phyloP scores from a whole-genome alignment of 1,140 invertebrate genomes.

The Limonius californicus region DNA sequence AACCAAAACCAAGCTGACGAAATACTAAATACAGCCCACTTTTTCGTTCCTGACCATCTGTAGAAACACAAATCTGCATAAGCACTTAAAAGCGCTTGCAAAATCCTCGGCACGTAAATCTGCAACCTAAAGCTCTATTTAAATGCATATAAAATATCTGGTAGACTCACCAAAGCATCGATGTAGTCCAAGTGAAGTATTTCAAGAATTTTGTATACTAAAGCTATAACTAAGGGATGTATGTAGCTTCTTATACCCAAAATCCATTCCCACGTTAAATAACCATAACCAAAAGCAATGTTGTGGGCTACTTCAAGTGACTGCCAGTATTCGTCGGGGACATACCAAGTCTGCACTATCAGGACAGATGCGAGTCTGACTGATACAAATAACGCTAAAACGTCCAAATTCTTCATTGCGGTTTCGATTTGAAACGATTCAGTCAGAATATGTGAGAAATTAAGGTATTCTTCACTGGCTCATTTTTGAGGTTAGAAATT shows the following conservation, averaged over 20 bases:
- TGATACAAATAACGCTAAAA: constrained; percentile 56
- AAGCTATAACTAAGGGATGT: constrained; percentile 71
- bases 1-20: constrained; percentile 83
- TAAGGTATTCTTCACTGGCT: too few relatives aligned
- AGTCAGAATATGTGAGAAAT: too few relatives aligned
- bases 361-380: constrained; percentile 65
- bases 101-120: constrained; percentile 67
- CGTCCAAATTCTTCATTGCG: constrained; percentile 39
- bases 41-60: constrained; percentile 61
- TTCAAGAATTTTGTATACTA: constrained; percentile 61
- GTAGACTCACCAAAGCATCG: constrained; percentile 60
- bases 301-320: constrained; percentile 86
- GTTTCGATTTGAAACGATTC: too few relatives aligned
- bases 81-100: constrained; percentile 73
- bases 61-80: constrained; percentile 74
- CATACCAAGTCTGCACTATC: constrained; percentile 75
- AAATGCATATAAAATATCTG: too few relatives aligned
- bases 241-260: constrained; percentile 76
- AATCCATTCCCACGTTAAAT: constrained; percentile 90
- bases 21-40: constrained; percentile 63
- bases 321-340: constrained; percentile 94
- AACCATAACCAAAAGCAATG: constrained; percentile 78
- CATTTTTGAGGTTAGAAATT: too few relatives aligned
- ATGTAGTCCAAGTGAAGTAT: constrained; percentile 60
- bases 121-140: too few relatives aligned